Conservation (phyloP, 37 sponge, comb jelly and placozoan species). For the Geodia barretti region DNA sequence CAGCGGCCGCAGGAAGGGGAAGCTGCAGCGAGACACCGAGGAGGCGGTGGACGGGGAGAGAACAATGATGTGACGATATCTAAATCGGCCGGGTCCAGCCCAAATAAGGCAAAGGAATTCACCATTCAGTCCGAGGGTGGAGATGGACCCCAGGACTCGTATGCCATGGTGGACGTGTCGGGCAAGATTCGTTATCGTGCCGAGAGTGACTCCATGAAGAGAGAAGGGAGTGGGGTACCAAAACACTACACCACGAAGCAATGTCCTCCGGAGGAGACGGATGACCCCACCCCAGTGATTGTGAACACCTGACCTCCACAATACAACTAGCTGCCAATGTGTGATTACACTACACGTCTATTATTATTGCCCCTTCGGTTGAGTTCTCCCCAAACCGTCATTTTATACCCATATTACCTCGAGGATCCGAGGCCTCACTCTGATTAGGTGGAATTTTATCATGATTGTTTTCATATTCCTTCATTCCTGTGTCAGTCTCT, state of each 20-base stretch:
- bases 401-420: too few relatives aligned
- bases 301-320: too few relatives aligned
- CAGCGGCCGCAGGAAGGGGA: not conserved
- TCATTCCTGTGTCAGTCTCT: too few relatives aligned
- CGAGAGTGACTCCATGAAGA: conserved; percentile 9
- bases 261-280: not conserved
- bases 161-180: conserved; percentile 33
- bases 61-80: not conserved
- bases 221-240: conserved; percentile 50
- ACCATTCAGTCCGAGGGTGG: not conserved
- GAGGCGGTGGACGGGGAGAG: not conserved
- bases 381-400: too few relatives aligned
- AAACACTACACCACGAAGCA: conserved; percentile 4
- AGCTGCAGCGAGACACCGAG: not conserved
- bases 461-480: too few relatives aligned
- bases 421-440: too few relatives aligned
- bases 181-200: conserved; percentile 36
- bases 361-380: too few relatives aligned
- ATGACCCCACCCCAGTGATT: too few relatives aligned
- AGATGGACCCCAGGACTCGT: not conserved
- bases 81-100: not conserved
- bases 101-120: not conserved
- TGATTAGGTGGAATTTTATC: too few relatives aligned
- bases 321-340: too few relatives aligned
- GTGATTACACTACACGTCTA: too few relatives aligned